Evolutionary conservation across 2,113 vertebrate genomes (phyloP).

Genomic region (Illadopsis cleaveri): DNA sequence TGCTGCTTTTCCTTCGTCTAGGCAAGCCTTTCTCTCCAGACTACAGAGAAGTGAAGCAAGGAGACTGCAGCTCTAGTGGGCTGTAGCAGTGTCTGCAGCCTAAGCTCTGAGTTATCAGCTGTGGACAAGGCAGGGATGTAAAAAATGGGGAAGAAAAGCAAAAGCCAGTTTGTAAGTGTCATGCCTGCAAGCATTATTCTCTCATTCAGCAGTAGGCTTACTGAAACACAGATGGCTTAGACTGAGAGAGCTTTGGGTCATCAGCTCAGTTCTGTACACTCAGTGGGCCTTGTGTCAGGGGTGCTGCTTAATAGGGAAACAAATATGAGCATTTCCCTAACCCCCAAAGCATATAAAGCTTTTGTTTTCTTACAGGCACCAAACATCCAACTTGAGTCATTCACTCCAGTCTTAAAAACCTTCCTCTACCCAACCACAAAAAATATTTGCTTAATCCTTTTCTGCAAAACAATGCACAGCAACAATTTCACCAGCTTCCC

Average conservation of each 20-base stretch:
- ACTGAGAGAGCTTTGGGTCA: neutral
- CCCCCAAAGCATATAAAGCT: neutral
- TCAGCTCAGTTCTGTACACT: neutral
- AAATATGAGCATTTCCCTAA: neutral
- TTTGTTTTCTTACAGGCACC: neutral
- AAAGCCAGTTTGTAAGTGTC: neutral
- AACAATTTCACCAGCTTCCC: neutral
- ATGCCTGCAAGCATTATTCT: neutral
- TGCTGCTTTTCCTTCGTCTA: neutral
- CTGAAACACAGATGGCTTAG: neutral
- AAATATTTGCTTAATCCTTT: neutral
- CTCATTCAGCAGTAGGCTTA: neutral
- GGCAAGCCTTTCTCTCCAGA: neutral
- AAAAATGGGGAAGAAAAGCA: accelerated
- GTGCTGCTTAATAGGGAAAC: neutral
- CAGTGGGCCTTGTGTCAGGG: neutral
- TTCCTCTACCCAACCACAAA: neutral
- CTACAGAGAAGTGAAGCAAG: neutral
- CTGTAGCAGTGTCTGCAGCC: neutral
- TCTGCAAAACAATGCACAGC: neutral
- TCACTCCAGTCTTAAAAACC: neutral
- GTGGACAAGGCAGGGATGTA: neutral
- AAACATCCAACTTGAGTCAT: neutral
- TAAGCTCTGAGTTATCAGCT: neutral
- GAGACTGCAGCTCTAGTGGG: neutral